These are phyloP conservation scores for Crotalus helleri DNA, from an alignment of 2,113 vertebrate species.

Conservation along the genomic window DNA sequence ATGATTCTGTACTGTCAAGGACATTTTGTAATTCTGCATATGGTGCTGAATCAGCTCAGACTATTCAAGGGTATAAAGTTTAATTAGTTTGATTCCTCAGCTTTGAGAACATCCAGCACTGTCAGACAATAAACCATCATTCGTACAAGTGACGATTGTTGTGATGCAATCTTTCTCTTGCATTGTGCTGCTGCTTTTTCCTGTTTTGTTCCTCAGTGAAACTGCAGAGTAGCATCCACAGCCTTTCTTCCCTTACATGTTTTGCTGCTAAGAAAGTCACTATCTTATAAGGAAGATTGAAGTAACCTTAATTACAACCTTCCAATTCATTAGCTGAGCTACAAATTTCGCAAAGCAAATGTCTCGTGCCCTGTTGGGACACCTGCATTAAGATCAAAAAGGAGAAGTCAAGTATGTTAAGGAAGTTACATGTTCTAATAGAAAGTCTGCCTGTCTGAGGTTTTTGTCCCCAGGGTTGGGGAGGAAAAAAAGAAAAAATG, in stretches of 20 bases:
- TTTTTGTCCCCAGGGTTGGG: background rate
- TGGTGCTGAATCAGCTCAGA: background rate
- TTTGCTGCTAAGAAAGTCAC: background rate
- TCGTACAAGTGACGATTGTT: background rate
- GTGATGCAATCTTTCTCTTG: background rate
- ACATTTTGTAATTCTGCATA: background rate
- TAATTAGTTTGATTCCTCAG: background rate
- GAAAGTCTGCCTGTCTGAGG: background rate
- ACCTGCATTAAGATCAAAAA: background rate
- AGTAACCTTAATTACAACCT: background rate
- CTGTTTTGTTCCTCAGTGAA: background rate
- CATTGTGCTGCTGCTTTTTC: background rate
- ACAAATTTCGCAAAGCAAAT: background rate
- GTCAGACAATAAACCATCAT: background rate
- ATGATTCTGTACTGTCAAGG: background rate
- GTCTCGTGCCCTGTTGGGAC: background rate
- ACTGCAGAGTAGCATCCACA: background rate
- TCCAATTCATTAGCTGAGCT: background rate
- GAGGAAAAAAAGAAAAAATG: fast-evolving
- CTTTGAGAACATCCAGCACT: background rate
- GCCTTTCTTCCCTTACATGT: background rate
- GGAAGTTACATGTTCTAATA: background rate
- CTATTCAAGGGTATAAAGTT: background rate
- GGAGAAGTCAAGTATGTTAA: background rate
- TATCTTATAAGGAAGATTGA: background rate